Conservation (phyloP, 2,113 vertebrate genomes). For the Saccopteryx bilineata region DNA sequence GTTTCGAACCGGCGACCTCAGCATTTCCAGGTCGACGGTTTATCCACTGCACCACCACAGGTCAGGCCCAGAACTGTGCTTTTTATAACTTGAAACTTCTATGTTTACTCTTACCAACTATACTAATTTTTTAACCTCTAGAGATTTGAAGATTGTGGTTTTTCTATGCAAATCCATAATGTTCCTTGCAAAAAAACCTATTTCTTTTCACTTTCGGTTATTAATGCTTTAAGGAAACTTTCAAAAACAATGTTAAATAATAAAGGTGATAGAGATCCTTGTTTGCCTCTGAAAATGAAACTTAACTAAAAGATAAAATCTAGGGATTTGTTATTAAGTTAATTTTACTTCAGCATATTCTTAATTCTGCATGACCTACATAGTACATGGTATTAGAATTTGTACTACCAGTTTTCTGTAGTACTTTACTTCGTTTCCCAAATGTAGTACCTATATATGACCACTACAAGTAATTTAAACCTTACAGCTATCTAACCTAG, state of each 20-base stretch:
- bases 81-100: not conserved
- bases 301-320: conserved; percentile 44
- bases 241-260: conserved; percentile 47
- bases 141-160: conserved; percentile 4
- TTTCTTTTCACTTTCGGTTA: not conserved
- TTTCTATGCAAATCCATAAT: not conserved
- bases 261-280: not conserved
- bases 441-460: not conserved
- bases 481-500: not conserved
- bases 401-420: not conserved
- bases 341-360: conserved; percentile 23
- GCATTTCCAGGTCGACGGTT: no score
- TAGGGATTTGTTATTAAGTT: conserved; percentile 5
- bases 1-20: no score
- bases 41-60: no score
- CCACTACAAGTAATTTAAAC: conserved; percentile 5
- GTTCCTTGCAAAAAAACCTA: conserved; percentile 20
- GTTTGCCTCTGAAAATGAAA: conserved; percentile 44
- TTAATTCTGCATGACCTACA: conserved; percentile 17
- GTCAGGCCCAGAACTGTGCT: not conserved
- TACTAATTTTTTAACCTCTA: not conserved
- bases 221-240: conserved; percentile 5
- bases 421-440: not conserved
- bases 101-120: conserved; percentile 6
- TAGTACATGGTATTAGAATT: not conserved